Percentiles rank a stretch among this genome's conserved stretches.
Evolutionary conservation across 1,140 invertebrate genomes (phyloP).

Genomic region (Medauroidea extradentata): DNA sequence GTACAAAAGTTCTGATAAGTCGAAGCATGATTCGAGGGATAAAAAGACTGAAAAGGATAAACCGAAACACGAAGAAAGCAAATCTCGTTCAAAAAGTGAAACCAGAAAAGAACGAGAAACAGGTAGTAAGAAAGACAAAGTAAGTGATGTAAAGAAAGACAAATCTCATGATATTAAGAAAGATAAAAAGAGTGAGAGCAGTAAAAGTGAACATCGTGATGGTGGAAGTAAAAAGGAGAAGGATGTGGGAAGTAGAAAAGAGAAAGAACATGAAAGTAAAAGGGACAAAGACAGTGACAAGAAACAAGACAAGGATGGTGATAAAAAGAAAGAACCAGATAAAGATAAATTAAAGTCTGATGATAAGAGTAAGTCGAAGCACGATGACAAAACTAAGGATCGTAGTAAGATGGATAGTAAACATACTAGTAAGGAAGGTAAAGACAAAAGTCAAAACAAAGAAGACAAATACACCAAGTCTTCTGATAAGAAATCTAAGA

Average conservation of each 20-base stretch:
- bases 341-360: conserved; percentile 4
- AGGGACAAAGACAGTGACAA: neutral
- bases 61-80: neutral
- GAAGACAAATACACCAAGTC: no score
- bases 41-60: conserved; percentile 4
- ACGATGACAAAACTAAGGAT: conserved; percentile 2
- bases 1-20: neutral
- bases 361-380: neutral
- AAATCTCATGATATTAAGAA: neutral
- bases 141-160: neutral
- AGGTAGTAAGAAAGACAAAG: neutral
- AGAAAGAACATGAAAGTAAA: neutral
- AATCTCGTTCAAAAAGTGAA: conserved; percentile 1
- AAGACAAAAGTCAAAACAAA: neutral
- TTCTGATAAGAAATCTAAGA: no score
- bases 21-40: neutral
- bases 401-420: neutral
- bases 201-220: neutral
- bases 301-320: neutral
- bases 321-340: neutral
- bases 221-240: neutral
- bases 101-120: conserved; percentile 2
- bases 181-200: neutral
- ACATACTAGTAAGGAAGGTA: neutral
- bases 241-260: neutral